These are phyloP conservation scores for Dicyrtoma fusca DNA, from an alignment of 2,888 invertebrate species.

Conservation along the genomic window DNA sequence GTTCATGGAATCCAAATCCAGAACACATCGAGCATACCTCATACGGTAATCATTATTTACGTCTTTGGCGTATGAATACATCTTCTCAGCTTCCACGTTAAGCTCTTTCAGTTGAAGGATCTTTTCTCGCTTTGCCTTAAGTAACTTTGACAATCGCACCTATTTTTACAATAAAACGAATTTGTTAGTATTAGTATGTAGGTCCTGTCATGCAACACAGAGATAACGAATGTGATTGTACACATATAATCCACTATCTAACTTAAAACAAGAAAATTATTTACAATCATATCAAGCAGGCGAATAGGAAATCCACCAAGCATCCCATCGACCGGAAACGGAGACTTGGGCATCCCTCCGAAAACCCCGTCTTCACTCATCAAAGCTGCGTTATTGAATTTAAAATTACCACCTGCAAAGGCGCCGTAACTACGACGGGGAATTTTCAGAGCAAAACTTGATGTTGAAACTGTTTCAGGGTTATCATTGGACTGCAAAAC, in stretches of 20 bases:
- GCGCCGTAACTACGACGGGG: slow-evolving; percentile 66
- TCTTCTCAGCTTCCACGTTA: slow-evolving; percentile 88
- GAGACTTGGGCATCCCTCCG: slow-evolving; percentile 58
- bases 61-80: slow-evolving; percentile 76
- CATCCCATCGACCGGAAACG: slow-evolving; percentile 62
- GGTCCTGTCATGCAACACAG: background rate
- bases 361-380: slow-evolving; percentile 61
- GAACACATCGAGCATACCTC: slow-evolving; percentile 80
- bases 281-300: slow-evolving; percentile 77
- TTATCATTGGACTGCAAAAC: slow-evolving; percentile 75
- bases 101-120: slow-evolving; percentile 79
- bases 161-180: slow-evolving; percentile 49
- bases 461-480: slow-evolving; percentile 84
- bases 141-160: slow-evolving; percentile 82
- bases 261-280: slow-evolving; percentile 54
- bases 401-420: slow-evolving; percentile 56
- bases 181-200: background rate
- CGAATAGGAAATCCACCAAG: slow-evolving; percentile 83
- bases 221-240: background rate
- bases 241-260: background rate
- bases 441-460: slow-evolving; percentile 79
- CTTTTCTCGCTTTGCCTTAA: slow-evolving; percentile 79
- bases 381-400: slow-evolving; percentile 58
- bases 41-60: slow-evolving; percentile 86
- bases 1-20: slow-evolving; percentile 90